A percentile compares a stretch with the other conserved stretches of the same genome.
Conservation (phyloP, 2,113 vertebrate genomes). For the Hyla sarda region DNA sequence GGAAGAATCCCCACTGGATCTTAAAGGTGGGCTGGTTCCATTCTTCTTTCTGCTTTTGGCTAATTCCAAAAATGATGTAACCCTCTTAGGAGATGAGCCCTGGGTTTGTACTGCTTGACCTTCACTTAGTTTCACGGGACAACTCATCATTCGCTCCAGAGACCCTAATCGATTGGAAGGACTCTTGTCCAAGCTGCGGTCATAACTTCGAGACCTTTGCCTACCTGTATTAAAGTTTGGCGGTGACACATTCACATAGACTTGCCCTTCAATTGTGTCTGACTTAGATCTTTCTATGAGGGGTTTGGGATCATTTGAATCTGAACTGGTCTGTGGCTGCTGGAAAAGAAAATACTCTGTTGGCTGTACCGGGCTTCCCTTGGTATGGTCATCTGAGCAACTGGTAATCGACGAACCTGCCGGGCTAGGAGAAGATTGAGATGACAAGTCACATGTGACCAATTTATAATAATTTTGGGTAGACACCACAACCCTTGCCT, state of each 20-base stretch:
- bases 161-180: conserved; percentile 81
- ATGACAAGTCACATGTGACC: conserved; percentile 95
- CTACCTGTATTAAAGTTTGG: conserved; percentile 74
- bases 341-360: conserved; percentile 94
- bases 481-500: conserved; percentile 91
- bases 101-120: conserved; percentile 69
- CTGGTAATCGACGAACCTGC: conserved; percentile 91
- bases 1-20: conserved; percentile 74
- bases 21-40: conserved; percentile 69
- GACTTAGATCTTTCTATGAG: conserved; percentile 61
- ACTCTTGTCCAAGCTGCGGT: conserved; percentile 88
- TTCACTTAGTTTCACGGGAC: conserved; percentile 90
- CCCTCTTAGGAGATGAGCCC: conserved; percentile 76
- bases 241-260: conserved; percentile 90
- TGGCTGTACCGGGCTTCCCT: conserved; percentile 86
- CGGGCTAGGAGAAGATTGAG: conserved; percentile 93
- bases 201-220: conserved; percentile 91
- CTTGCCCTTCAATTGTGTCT: conserved; percentile 83
- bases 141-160: conserved; percentile 95
- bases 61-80: conserved; percentile 95
- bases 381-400: conserved; percentile 91
- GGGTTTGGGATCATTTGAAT: conserved; percentile 65
- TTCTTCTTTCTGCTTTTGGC: conserved; percentile 86
- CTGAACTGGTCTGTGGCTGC: conserved; percentile 67
- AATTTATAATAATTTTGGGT: conserved; percentile 99